These are phyloP conservation scores for Lepidurus apus DNA, from an alignment of 1,140 invertebrate species.

Conservation along the genomic window DNA sequence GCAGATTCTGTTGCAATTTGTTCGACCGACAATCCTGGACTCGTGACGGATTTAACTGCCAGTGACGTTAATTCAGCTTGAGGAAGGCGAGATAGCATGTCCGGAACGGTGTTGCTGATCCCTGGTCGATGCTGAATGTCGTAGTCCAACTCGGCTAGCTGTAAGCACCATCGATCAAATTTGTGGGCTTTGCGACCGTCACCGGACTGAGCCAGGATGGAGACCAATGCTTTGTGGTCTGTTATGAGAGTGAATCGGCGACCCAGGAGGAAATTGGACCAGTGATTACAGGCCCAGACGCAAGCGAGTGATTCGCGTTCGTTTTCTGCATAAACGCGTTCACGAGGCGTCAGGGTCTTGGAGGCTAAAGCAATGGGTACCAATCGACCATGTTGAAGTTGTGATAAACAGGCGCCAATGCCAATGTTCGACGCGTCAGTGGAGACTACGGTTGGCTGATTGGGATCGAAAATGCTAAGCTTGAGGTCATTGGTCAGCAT, in stretches of 20 bases:
- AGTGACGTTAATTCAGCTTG: neutral
- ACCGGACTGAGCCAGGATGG: conserved; percentile 41
- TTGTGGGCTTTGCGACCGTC: neutral
- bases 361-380: conserved; percentile 43
- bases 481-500: neutral
- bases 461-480: neutral
- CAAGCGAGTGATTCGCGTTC: conserved; percentile 24
- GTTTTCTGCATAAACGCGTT: conserved; percentile 22
- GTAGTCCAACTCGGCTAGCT: neutral
- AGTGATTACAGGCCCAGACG: conserved; percentile 40
- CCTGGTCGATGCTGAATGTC: neutral
- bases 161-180: neutral
- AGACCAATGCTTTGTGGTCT: conserved; percentile 48
- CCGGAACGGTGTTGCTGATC: neutral
- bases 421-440: neutral
- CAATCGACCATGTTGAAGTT: neutral
- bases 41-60: neutral
- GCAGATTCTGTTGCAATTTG: neutral
- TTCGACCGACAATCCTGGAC: neutral
- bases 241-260: conserved; percentile 47
- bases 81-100: neutral
- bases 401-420: neutral
- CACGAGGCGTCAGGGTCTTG: conserved; percentile 23
- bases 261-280: too few relatives aligned
- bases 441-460: neutral